Evolutionary conservation across 37 sponge, comb jelly and placozoan genomes (phyloP).

Genomic region (Diacarnus erythraeanus): DNA sequence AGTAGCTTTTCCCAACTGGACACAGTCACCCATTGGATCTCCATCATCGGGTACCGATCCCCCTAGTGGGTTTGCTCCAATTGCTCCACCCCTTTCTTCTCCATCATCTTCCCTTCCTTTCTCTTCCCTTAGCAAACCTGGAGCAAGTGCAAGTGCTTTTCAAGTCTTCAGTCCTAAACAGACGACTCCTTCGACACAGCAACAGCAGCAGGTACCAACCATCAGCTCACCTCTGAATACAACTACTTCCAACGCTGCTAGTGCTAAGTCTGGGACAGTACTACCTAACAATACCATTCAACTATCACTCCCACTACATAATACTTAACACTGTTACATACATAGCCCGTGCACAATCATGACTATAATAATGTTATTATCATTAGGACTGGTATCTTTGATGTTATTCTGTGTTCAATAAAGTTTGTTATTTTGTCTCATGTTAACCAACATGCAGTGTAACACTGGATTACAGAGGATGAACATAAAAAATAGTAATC

Average conservation of each 20-base stretch:
- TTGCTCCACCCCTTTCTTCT: slow-evolving; percentile 39
- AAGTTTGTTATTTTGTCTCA: no score
- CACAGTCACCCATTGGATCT: not conserved
- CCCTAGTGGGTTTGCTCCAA: slow-evolving; percentile 8
- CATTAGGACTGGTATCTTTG: no score
- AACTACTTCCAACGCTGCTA: not conserved
- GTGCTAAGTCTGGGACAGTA: no score
- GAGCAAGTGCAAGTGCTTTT: slow-evolving; percentile 24
- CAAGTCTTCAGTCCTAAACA: slow-evolving; percentile 33
- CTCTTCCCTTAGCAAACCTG: slow-evolving; percentile 26
- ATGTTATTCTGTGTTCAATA: no score
- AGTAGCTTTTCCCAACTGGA: not conserved
- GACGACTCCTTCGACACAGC: not conserved
- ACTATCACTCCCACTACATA: no score
- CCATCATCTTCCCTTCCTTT: slow-evolving; percentile 34
- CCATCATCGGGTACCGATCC: not conserved
- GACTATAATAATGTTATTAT: no score
- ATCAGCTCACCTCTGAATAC: not conserved
- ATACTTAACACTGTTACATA: no score
- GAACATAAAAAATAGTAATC: no score
- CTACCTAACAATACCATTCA: no score
- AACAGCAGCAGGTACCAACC: not conserved
- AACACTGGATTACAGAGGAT: no score
- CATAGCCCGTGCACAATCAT: no score
- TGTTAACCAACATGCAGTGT: no score